Evolutionary conservation across 2,888 invertebrate species (phyloP).

Genomic region (Zaprionus obscuricornis): DNA sequence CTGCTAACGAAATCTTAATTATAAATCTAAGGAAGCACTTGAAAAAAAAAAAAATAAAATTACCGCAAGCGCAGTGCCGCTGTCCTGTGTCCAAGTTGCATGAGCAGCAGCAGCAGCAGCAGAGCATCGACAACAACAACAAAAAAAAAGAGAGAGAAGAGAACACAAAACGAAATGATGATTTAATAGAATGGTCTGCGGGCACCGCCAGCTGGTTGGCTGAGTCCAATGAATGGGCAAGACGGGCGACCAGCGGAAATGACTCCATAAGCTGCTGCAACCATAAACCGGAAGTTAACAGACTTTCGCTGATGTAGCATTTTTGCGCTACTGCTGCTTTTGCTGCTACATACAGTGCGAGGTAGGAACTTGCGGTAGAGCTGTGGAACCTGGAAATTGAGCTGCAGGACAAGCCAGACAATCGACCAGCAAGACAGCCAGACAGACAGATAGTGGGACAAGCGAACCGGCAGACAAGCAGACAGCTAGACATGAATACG

Average conservation of each 20-base stretch:
- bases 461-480: slow-evolving; percentile 9
- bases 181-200: slow-evolving; percentile 80
- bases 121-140: slow-evolving; percentile 8
- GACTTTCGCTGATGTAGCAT: slow-evolving; percentile 82
- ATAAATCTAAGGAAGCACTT: slow-evolving; percentile 82
- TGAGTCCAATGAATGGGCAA: slow-evolving; percentile 72
- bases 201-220: slow-evolving; percentile 69
- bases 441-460: slow-evolving; percentile 9
- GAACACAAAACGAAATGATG: slow-evolving; percentile 73
- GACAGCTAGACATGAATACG: slow-evolving; percentile 23
- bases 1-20: slow-evolving; percentile 82
- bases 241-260: slow-evolving; percentile 70
- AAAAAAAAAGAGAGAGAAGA: slow-evolving; percentile 21
- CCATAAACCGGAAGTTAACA: slow-evolving; percentile 81
- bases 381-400: slow-evolving; percentile 7
- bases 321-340: slow-evolving; percentile 51
- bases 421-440: neutral
- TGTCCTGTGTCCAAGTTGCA: slow-evolving; percentile 23
- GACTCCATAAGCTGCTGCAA: slow-evolving; percentile 78
- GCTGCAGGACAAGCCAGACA: slow-evolving; percentile 17
- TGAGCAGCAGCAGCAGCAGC: neutral
- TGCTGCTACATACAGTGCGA: slow-evolving; percentile 12
- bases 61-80: slow-evolving; percentile 74
- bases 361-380: slow-evolving; percentile 2
- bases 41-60: slow-evolving; percentile 55